These are phyloP conservation scores for Orgyia antiqua DNA, from an alignment of 2,888 invertebrate genomes.

Conservation along the genomic window DNA sequence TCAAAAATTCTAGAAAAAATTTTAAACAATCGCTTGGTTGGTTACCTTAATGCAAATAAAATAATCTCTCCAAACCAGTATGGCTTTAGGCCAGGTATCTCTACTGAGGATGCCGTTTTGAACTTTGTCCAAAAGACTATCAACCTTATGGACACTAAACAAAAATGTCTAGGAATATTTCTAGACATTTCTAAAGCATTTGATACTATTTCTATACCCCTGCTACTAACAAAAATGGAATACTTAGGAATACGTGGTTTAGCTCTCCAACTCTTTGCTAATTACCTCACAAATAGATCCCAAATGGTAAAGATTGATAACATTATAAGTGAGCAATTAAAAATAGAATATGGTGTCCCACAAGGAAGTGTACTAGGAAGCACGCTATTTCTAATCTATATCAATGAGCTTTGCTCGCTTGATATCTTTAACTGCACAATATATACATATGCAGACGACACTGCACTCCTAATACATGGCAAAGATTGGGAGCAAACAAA, in stretches of 20 bases:
- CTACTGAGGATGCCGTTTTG: not conserved
- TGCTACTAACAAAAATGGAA: too few relatives aligned
- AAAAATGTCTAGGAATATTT: not conserved
- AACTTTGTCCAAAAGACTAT: not conserved
- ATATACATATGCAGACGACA: too few relatives aligned
- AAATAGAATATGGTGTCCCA: not conserved
- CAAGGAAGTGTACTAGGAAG: not conserved
- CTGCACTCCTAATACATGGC: too few relatives aligned
- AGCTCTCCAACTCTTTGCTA: not conserved
- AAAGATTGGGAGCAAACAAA: too few relatives aligned
- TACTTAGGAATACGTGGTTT: too few relatives aligned
- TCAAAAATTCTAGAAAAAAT: slow-evolving; percentile 1
- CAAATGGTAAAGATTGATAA: not conserved
- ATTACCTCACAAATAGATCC: not conserved
- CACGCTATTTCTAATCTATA: too few relatives aligned
- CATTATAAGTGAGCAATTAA: too few relatives aligned
- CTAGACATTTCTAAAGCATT: slow-evolving; percentile 1
- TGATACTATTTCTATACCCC: slow-evolving; percentile 1
- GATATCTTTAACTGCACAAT: too few relatives aligned
- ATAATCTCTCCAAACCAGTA: too few relatives aligned
- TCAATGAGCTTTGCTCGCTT: too few relatives aligned
- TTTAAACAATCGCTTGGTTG: not conserved
- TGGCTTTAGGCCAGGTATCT: too few relatives aligned
- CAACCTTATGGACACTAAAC: not conserved
- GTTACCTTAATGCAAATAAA: not conserved